Evolutionary conservation across 2,797 vertebrate species (phyloP).

Genomic region (Tragelaphus eurycerus): DNA sequence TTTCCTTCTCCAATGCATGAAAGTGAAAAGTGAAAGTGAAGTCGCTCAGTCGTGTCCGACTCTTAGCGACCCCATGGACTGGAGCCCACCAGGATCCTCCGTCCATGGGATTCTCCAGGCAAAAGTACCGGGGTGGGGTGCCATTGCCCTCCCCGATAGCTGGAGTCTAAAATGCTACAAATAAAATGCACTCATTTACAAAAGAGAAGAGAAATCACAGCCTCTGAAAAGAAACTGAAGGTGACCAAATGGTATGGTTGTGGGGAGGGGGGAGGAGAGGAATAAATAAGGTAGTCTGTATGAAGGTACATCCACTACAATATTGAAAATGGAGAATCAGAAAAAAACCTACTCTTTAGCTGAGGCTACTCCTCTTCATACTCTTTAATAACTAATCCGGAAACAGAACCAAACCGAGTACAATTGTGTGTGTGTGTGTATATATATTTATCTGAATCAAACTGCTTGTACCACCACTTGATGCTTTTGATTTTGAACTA

Average conservation of each 20-base stretch:
- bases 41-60: too few relatives aligned
- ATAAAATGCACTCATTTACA: not conserved
- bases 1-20: too few relatives aligned
- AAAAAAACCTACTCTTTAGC: not conserved
- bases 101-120: too few relatives aligned
- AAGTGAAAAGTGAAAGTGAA: too few relatives aligned
- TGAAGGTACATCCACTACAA: not conserved
- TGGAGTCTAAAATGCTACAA: not conserved
- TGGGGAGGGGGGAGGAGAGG: rapidly evolving
- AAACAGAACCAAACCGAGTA: not conserved
- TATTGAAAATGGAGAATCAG: not conserved
- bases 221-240: not conserved
- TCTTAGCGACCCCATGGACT: too few relatives aligned
- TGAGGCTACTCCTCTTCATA: not conserved
- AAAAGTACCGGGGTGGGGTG: too few relatives aligned
- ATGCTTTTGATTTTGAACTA: not conserved
- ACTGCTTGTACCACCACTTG: not conserved
- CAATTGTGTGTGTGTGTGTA: too few relatives aligned
- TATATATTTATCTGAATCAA: not conserved
- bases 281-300: not conserved
- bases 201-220: not conserved
- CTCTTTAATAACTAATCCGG: not conserved
- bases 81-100: too few relatives aligned
- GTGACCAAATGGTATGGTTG: not conserved
- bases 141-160: not conserved